Conservation (phyloP, 2,113 vertebrate genomes). For the Tamias sibiricus region DNA sequence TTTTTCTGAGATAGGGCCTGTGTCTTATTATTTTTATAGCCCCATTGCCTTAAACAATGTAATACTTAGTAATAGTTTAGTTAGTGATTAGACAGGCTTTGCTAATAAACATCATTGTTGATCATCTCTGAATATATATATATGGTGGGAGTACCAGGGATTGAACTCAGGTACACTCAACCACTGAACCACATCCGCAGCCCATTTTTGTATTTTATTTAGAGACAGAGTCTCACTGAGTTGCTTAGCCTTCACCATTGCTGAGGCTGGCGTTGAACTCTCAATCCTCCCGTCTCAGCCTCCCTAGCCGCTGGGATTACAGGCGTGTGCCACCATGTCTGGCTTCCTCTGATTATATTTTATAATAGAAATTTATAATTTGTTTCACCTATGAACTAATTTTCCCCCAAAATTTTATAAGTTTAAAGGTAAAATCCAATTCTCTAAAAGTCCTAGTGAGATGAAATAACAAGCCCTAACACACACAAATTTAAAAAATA, state of each 20-base stretch:
- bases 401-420: constrained; percentile 34
- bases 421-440: constrained; percentile 43
- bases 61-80: constrained; percentile 11
- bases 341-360: neutral
- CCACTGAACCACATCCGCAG: too few species aligned
- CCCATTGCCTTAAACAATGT: neutral
- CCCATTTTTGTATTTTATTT: too few species aligned
- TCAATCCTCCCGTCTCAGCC: too few species aligned
- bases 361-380: constrained; percentile 20
- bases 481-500: constrained; percentile 22
- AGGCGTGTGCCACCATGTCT: too few species aligned
- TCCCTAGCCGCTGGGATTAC: too few species aligned
- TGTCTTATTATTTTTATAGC: constrained; percentile 3
- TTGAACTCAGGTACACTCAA: too few species aligned
- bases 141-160: too few species aligned
- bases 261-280: too few species aligned
- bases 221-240: too few species aligned
- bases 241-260: too few species aligned
- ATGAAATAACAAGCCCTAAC: constrained; percentile 32
- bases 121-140: neutral
- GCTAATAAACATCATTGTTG: neutral
- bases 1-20: constrained; percentile 37
- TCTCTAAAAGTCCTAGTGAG: neutral
- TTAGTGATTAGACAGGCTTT: neutral
- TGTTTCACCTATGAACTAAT: constrained; percentile 24